Conservation (phyloP, 2,888 invertebrate genomes). For the Anagyrus pseudococci region DNA sequence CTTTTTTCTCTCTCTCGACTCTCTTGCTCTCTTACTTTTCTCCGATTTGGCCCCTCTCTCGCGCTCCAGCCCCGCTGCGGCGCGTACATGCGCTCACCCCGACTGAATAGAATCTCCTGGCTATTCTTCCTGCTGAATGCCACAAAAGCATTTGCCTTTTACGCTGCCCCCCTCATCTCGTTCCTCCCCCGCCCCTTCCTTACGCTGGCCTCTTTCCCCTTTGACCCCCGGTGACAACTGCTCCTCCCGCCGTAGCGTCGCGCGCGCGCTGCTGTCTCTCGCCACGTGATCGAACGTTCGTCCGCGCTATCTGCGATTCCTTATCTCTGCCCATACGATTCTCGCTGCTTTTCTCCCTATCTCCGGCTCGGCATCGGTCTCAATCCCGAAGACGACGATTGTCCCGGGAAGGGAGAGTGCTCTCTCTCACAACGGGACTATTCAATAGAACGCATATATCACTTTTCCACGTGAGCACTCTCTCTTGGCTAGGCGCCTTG, state of each 20-base stretch:
- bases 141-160: constrained; percentile 37
- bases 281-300: constrained; percentile 52
- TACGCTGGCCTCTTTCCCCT: no score
- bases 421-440: constrained; percentile 11
- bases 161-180: no score
- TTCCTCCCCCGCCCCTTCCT: no score
- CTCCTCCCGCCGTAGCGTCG: no score
- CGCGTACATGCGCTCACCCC: no score
- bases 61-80: constrained; percentile 39
- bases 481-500: no score
- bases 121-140: constrained; percentile 56
- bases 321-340: constrained; percentile 48
- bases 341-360: constrained; percentile 16
- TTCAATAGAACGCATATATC: constrained; percentile 34
- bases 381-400: constrained; percentile 45
- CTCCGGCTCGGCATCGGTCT: constrained; percentile 34
- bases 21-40: constrained; percentile 40
- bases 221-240: no score
- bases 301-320: constrained; percentile 53
- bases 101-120: constrained; percentile 58
- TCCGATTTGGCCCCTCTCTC: constrained; percentile 40
- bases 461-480: constrained; percentile 1
- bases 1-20: constrained; percentile 26
- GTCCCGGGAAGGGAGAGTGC: constrained; percentile 48
- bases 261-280: constrained; percentile 44